Evolutionary conservation across 2,113 vertebrate genomes (phyloP), one percentile per base, ranked within the genome.

Genomic region (Labeo catla): DNA sequence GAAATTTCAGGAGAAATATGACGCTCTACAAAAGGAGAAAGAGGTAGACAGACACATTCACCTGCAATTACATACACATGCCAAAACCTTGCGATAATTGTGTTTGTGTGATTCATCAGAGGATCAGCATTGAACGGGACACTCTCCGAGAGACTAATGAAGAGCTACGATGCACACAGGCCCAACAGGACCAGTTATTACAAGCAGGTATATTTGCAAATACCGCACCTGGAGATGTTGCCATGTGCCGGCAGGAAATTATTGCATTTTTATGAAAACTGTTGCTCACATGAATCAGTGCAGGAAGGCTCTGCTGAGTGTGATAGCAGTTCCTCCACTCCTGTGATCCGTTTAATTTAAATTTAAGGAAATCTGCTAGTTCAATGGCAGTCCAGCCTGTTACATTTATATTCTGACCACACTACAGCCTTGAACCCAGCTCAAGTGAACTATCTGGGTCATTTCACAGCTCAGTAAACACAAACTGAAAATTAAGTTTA

Each of bases 101-200:
- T 82, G 43, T 74, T 49, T 59, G 57, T 59, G 57, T 59, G 57
- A 59, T 59, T 82, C 39, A 9, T n/a, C 86, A 99, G 98, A 96
- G 97, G 82, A 93, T 98, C 87, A 97, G 97, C 88, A 92, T 98
- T 12, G 98, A 99, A 85, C 95, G 97, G 88, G 97, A 98, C 91
- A 94, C 98, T 57, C 90, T 99, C 21, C 98, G 95, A 91, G 98
- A 99, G 92, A 97, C 96, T 8, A 99, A 98, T 2, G 98, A 99
- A 92, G 98, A 99, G 86, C 96, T 99, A 19, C 94, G 96, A 19
- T 99, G 96, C 92, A 96, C 96, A 65, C 96, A 99, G 93, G 96
- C 95, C 89, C 98, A 98, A 16, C 96, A 98, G 93, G 94, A 96
- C 90, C 97, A 98, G 86, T 92, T 99, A 76, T 95, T 92, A 77